phyloP scores from a whole-genome alignment of 2,888 invertebrate species.

The Platynereis dumerilii region DNA sequence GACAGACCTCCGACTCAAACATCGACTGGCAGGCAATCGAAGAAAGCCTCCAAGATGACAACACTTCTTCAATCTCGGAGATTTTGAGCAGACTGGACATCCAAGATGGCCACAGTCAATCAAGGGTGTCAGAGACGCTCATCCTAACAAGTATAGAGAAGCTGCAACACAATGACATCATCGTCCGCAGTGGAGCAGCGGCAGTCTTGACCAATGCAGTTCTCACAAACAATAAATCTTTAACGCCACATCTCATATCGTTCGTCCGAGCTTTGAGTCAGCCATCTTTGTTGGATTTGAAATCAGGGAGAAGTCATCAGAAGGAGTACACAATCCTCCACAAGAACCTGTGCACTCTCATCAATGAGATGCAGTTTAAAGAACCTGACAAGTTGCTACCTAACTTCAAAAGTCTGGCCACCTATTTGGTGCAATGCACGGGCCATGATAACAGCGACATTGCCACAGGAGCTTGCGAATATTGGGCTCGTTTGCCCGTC shows the following conservation, averaged over 20 bases:
- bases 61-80: constrained; percentile 14
- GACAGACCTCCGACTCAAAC: no score
- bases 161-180: constrained; percentile 21
- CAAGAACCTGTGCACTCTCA: constrained; percentile 20
- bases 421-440: constrained; percentile 27
- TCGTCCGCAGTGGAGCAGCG: constrained; percentile 14
- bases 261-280: constrained; percentile 9
- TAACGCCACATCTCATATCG: constrained; percentile 8
- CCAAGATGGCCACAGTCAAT: constrained; percentile 6
- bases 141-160: constrained; percentile 19
- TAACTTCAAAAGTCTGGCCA: constrained; percentile 24
- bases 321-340: constrained; percentile 22
- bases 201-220: constrained; percentile 13
- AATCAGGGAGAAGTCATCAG: constrained; percentile 8
- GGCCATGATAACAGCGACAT: constrained; percentile 16
- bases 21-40: constrained; percentile 20
- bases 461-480: constrained; percentile 31
- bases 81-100: constrained; percentile 11
- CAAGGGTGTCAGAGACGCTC: constrained; percentile 6
- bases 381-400: constrained; percentile 26
- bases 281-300: constrained; percentile 17
- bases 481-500: constrained; percentile 32
- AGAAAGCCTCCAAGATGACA: constrained; percentile 22
- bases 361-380: constrained; percentile 25
- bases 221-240: constrained; percentile 1